Conservation (phyloP, 2,888 invertebrate species). For the Drosophila picticornis region DNA sequence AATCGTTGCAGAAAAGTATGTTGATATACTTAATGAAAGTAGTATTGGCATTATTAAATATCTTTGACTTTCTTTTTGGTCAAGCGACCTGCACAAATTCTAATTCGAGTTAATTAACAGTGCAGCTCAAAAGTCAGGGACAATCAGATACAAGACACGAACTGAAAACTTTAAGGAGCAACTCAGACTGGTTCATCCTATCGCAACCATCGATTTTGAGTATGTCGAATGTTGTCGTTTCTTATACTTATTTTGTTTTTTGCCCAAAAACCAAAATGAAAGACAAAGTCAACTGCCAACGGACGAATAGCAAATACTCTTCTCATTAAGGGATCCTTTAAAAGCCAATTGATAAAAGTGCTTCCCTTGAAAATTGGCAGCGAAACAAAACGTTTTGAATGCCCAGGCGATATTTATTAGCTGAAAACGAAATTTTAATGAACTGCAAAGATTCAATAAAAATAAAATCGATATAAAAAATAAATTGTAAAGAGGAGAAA, state of each 20-base stretch:
- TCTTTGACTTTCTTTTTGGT: neutral
- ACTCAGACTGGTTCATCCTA: conserved; percentile 62
- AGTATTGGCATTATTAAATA: neutral
- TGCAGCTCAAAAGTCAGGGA: conserved; percentile 46
- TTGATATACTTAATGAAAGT: neutral
- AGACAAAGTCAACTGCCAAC: neutral
- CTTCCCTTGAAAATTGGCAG: neutral
- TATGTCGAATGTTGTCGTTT: conserved; percentile 65
- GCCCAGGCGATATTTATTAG: conserved; percentile 81
- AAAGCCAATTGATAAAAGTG: neutral
- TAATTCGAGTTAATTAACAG: conserved; percentile 75
- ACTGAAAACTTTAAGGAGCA: conserved; percentile 53
- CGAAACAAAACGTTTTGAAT: conserved; percentile 39
- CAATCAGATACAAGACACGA: conserved; percentile 77
- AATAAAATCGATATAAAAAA: conserved; percentile 68
- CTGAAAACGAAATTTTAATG: conserved; percentile 84
- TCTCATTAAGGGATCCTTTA: neutral
- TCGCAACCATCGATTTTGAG: conserved; percentile 75
- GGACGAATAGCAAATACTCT: conserved; percentile 37
- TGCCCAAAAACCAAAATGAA: conserved; percentile 23
- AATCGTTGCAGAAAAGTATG: neutral
- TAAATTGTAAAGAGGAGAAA: conserved; percentile 51
- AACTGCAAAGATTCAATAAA: conserved; percentile 72
- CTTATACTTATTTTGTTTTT: conserved; percentile 21
- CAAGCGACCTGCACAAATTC: conserved; percentile 55